Evolutionary conservation across 2,888 invertebrate species (phyloP), one percentile per base, ranked within the genome.

Genomic region (Vesta saturnalis): DNA sequence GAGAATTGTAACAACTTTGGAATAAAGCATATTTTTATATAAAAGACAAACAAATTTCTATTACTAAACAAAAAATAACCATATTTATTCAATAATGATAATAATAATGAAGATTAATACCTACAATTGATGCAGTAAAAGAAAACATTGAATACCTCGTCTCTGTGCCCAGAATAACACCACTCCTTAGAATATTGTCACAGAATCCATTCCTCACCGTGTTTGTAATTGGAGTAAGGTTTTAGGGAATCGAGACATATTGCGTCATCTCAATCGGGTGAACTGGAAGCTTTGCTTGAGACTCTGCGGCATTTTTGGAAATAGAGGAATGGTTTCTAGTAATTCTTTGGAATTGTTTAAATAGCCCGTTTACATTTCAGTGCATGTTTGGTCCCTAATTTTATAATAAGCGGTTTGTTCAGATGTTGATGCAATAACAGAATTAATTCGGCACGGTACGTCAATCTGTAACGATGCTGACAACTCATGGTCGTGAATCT

Each of bases 291-390:
- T n/a, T n/a, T n/a, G n/a, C n/a, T n/a, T n/a, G n/a, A n/a, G n/a
- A n/a, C n/a, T n/a, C n/a, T n/a, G n/a, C n/a, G 10, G 6, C 4
- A 10, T 22, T 54, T 54, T 54, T 15, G 54, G 22, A 54, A 54
- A 54, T 1, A 21, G 14, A 21, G 21, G 18, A 54, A 54, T 54
- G 10, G 4, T 54, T 52, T 16, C 2, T 22, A 54, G n/a, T 14
- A 54, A 22, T 54, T 22, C 54, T 22, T 12, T 15, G 14, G 52
- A 52, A 16, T 15, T 52, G 16, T 52, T 52, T 52, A 52, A 52
- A 10, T 52, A 14, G 2, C 16, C 19, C 14, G n/a, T n/a, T n/a
- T 30, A 6, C 30, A 30, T 6, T 30, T 5, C 10, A 30, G 30
- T 6, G 10, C 4, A 10, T 30, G 30, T 30, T 30, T 6, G 30